These are phyloP conservation scores for Holocentrus rufus DNA, from an alignment of 2,797 vertebrate species.

Conservation along the genomic window DNA sequence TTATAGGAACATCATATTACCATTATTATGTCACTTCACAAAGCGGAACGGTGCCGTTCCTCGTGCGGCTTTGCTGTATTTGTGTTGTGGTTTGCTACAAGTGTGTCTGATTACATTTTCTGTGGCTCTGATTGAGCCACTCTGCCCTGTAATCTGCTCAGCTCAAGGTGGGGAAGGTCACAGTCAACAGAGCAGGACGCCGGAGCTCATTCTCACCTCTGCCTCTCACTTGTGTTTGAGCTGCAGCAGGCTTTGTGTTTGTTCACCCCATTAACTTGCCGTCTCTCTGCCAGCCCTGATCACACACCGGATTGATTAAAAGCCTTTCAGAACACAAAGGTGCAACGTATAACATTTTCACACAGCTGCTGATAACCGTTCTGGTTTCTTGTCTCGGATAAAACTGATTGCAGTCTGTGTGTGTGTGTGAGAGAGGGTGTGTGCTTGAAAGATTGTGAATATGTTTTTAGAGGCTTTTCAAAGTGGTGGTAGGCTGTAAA, in stretches of 20 bases:
- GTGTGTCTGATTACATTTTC: constrained; percentile 55
- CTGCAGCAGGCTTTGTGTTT: constrained; percentile 21
- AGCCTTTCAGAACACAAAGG: constrained; percentile 34
- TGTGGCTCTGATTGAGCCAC: constrained; percentile 20
- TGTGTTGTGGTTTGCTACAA: constrained; percentile 7
- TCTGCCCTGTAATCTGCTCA: constrained; percentile 56
- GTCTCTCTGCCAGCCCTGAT: constrained; percentile 24
- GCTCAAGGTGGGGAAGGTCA: constrained; percentile 60
- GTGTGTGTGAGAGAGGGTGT: constrained; percentile 45
- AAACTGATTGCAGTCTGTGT: constrained; percentile 40
- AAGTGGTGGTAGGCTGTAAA: constrained; percentile 52
- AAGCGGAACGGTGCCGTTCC: neutral
- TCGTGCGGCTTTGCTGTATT: constrained; percentile 36
- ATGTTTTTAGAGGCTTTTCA: constrained; percentile 48
- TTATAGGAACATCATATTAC: neutral
- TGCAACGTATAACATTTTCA: constrained; percentile 17
- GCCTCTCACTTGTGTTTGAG: constrained; percentile 35
- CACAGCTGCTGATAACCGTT: constrained; percentile 13
- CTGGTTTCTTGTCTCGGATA: constrained; percentile 14
- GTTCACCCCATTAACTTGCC: neutral
- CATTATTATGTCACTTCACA: neutral
- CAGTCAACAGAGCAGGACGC: constrained; percentile 44
- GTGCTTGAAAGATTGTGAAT: constrained; percentile 47
- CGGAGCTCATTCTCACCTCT: constrained; percentile 43
- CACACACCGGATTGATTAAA: constrained; percentile 46